Evolutionary conservation across 1,140 invertebrate species (phyloP), one percentile per base, ranked within the genome.

Genomic region (Achroia grisella): DNA sequence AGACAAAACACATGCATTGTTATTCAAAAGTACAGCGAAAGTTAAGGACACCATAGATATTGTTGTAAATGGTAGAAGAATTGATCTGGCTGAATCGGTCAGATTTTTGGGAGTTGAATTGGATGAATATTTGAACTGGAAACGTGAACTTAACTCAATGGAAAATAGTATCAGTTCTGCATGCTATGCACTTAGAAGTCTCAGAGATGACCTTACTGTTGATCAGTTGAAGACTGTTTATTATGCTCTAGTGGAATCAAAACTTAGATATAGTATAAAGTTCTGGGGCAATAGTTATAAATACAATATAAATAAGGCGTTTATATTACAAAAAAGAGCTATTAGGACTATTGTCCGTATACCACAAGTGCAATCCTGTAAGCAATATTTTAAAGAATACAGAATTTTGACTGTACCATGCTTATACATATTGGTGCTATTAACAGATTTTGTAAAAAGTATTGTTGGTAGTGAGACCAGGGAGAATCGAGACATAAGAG

Each of bases 241-340:
- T 44, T 29, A 35, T 28, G 13, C 42, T 10, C 13, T 44, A 8
- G 42, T 44, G 2, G 42, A 44, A 13, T 44, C 42, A 6, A 44
- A 23, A 29, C n/a, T 44, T 11, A 10, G 42, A 17, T 44, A 44
- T 15, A 44, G 42, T 12, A 44, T 44, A 23, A 33, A 33, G 11
- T 28, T 32, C 3, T 44, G 42, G 42, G 42, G 42, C 0, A 44
- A 44, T 11, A 44, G 40, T 32, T 42, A 42, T 13, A 31, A 33
- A 1, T 42, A 42, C 14, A 42, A 42, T 13, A 1, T 32, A 1
- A 4, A 14, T 32, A 42, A 15, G 12, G 40, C 39, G 12, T 31
- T 30, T 5, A 30, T 29, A 3, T 5, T 41, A n/a, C 39, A 30
- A 30, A 30, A 29, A 13, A 10, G 27, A 41, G 27, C 10, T 12